Conservation (phyloP, 2,797 vertebrate genomes). For the Falco rusticolus region DNA sequence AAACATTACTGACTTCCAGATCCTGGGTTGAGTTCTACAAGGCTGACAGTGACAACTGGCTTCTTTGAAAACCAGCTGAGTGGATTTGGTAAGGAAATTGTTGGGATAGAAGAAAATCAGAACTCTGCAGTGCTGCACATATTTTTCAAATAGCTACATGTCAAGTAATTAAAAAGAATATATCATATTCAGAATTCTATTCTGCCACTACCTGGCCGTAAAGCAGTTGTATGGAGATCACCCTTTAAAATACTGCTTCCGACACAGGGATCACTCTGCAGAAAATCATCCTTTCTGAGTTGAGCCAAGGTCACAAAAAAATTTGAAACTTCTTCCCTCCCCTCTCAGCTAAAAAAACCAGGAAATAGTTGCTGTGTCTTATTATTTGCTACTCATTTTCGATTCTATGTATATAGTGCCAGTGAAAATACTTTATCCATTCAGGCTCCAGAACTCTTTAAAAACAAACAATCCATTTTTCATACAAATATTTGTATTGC, state of each 20-base stretch:
- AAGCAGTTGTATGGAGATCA: background rate
- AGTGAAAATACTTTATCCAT: background rate
- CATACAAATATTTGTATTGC: background rate
- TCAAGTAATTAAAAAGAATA: background rate
- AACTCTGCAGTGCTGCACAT: background rate
- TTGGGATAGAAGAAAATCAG: background rate
- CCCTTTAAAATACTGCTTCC: background rate
- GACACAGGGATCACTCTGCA: background rate
- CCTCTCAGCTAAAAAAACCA: background rate
- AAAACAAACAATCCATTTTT: background rate
- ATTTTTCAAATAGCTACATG: background rate
- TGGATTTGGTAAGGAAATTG: background rate
- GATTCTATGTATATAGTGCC: rapidly evolving
- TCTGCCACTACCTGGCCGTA: background rate
- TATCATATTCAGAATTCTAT: background rate
- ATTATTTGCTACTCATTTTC: background rate
- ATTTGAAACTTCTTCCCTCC: background rate
- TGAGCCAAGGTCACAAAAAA: background rate
- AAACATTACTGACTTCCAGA: background rate
- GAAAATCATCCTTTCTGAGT: background rate
- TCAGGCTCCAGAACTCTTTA: background rate
- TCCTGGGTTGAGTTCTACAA: background rate
- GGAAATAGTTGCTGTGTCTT: background rate
- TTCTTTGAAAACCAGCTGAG: background rate
- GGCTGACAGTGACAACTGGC: background rate